Evolutionary conservation across 2,888 invertebrate genomes (phyloP), one percentile per base, ranked within the genome.

Genomic region (Cremastinae sp.): DNA sequence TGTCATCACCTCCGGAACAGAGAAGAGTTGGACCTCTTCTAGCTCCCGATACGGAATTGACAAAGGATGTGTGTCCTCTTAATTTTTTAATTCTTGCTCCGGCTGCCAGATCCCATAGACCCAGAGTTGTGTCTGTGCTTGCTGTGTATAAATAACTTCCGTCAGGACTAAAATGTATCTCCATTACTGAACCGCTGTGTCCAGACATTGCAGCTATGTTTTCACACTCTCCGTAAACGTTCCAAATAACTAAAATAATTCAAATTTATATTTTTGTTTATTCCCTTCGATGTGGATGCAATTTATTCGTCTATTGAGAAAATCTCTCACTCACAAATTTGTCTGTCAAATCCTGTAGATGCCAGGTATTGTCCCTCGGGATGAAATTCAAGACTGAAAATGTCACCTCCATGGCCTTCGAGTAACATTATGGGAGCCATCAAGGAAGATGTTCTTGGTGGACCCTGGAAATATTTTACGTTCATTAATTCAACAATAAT

Each of bases 151-250:
- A 91, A 80, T 95, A 93, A n/a, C 93, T 91, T 0, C 97, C 97
- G 76, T 96, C 96, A 0, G 96, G 93, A 0, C 95, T 95, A 86
- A 96, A 97, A 87, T 96, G 95, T 8, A 99, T 90, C 89, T 99
- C 98, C 94, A 98, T 95, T 0, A 99, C 92, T 1, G 98, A 97
- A 0, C 99, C 99, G 0, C 96, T 96, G 90, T 99, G 99, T 0
- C 98, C 98, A 14, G 94, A 93, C 93, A 99, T 93, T 16, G 96
- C 94, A 84, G 97, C 96, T 80, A 98, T 94, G 89, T 99, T 99
- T 86, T 99, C 98, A 90, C 99, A 99, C 88, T 99, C 98, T 0
- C 97, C 99, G 86, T 97, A 98, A 0, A 98, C 97, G 88, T 95
- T 96, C 99, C 99, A 99, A 79, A 99, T 90, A 90, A 94, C 96